Percentiles rank a stretch among this genome's conserved stretches.
Conservation (phyloP, 1,140 invertebrate genomes). For the Leptopilina clavipes region DNA sequence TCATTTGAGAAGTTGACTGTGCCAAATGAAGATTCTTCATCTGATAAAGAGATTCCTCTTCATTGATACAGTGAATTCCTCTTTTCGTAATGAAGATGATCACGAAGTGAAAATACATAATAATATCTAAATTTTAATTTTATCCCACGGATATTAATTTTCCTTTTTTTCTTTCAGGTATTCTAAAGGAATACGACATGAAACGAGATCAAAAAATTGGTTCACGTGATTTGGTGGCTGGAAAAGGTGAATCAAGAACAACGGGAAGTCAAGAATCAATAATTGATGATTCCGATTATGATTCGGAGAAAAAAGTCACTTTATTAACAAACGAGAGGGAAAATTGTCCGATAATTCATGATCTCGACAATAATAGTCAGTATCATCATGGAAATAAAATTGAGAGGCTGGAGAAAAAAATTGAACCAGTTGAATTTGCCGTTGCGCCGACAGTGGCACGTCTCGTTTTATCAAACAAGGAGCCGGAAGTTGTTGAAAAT, state of each 20-base stretch:
- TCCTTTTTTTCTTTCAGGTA: conserved; percentile 26
- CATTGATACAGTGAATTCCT: conserved; percentile 5
- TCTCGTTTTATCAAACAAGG: not conserved
- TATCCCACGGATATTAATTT: too few species aligned
- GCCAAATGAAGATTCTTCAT: not conserved
- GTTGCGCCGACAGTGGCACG: not conserved
- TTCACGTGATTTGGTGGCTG: conserved; percentile 55
- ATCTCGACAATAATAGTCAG: conserved; percentile 21
- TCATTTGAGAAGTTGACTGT: not conserved
- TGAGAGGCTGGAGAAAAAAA: conserved; percentile 37
- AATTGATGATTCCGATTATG: conserved; percentile 39
- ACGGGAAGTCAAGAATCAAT: not conserved
- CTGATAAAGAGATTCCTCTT: not conserved
- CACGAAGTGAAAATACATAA: not conserved
- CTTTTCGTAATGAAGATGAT: not conserved
- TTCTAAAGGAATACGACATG: conserved; percentile 53
- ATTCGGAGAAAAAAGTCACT: conserved; percentile 45
- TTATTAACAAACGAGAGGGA: conserved; percentile 38
- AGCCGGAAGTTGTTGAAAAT: conserved; percentile 34
- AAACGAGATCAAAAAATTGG: conserved; percentile 55
- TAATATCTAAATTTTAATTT: too few species aligned
- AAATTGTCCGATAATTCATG: conserved; percentile 27
- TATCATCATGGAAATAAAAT: conserved; percentile 36
- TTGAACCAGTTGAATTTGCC: not conserved
- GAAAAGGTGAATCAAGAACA: conserved; percentile 57